Conservation (phyloP, 2,113 vertebrate species). For the Lophochroa leadbeateri region DNA sequence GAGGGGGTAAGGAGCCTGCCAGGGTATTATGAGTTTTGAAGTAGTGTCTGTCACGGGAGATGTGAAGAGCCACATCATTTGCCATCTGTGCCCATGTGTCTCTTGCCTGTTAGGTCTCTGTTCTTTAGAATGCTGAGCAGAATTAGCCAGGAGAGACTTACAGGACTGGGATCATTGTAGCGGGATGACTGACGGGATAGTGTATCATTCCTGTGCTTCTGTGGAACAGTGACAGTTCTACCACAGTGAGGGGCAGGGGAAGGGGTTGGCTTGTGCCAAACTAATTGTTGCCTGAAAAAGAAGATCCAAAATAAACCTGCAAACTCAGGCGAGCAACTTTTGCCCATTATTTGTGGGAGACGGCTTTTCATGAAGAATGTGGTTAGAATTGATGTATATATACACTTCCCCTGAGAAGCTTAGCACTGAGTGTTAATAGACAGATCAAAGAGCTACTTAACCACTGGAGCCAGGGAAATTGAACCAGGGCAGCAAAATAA, state of each 20-base stretch:
- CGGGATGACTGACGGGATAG: background rate
- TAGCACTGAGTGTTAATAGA: background rate
- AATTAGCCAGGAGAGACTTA: background rate
- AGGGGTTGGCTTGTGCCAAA: background rate
- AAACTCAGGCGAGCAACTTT: background rate
- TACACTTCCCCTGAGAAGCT: background rate
- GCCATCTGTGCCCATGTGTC: background rate
- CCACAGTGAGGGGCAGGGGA: background rate
- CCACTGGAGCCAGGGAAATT: background rate
- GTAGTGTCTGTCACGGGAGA: background rate
- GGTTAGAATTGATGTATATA: background rate
- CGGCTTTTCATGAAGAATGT: background rate
- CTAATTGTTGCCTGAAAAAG: background rate
- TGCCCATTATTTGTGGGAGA: background rate
- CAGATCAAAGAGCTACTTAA: conserved; percentile 19
- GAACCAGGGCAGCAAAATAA: conserved; percentile 23
- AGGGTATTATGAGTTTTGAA: background rate
- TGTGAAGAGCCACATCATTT: background rate
- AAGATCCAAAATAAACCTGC: background rate
- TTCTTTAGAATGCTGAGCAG: background rate
- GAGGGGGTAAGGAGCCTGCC: background rate
- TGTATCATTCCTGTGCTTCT: background rate
- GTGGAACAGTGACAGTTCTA: background rate
- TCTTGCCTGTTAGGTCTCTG: background rate
- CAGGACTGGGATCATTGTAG: background rate